Conservation (phyloP, 2,888 invertebrate species). For the Volucella inanis region DNA sequence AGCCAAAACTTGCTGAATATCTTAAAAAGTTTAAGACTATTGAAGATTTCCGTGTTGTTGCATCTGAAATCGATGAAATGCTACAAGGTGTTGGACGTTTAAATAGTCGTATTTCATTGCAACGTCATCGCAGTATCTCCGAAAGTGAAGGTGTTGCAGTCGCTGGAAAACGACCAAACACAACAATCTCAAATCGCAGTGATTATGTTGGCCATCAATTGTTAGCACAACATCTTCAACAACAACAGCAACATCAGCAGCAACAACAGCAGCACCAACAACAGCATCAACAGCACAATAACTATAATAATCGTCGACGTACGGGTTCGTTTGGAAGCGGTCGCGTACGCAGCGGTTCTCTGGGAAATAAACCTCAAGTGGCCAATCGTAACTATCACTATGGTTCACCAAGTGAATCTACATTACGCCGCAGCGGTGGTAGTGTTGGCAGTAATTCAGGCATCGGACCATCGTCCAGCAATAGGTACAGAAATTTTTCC, state of each 20-base stretch:
- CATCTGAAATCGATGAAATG: constrained; percentile 87
- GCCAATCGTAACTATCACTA: constrained; percentile 81
- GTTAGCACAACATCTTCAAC: constrained; percentile 77
- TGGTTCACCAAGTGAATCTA: constrained; percentile 79
- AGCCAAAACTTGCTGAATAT: constrained; percentile 88
- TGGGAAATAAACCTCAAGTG: constrained; percentile 82
- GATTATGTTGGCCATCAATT: constrained; percentile 82
- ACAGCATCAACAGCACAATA: constrained; percentile 77
- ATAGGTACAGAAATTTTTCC: constrained; percentile 57
- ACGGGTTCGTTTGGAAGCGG: constrained; percentile 83
- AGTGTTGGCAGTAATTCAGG: constrained; percentile 79
- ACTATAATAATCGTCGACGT: constrained; percentile 80
- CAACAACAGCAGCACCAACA: constrained; percentile 79
- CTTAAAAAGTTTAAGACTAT: constrained; percentile 92
- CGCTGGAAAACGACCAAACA: constrained; percentile 80
- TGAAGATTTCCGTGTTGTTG: constrained; percentile 92
- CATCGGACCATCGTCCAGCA: constrained; percentile 76
- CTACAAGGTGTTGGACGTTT: constrained; percentile 84
- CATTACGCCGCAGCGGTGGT: constrained; percentile 79
- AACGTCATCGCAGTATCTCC: constrained; percentile 87
- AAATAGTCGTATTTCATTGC: constrained; percentile 84
- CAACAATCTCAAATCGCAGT: constrained; percentile 82
- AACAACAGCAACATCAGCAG: constrained; percentile 79
- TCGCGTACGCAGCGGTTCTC: constrained; percentile 82
- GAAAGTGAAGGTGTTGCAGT: constrained; percentile 85